Base-by-base conservation (phyloP, 2,113 vertebrate genomes). In the Istiophorus platypterus region DNA sequence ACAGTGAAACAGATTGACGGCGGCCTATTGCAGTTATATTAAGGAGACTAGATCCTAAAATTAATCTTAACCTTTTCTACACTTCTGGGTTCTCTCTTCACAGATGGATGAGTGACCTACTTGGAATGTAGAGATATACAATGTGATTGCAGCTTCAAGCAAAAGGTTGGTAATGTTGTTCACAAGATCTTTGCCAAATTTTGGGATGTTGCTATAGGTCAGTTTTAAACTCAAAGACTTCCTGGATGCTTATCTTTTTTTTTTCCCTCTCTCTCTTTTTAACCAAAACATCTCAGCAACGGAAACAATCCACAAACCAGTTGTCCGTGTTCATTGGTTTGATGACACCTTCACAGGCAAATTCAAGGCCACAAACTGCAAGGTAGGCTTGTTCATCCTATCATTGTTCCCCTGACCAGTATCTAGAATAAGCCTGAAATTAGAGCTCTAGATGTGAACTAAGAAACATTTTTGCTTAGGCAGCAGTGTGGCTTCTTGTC, bases 341-440 rank as follows among this genome's bases (percentile, higher is more conserved):
- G 56, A 80, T 80, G 63, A 67, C 67, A 75, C 22, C 59, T 9
- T 69, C 20, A 20, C 67, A 45, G 56, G 72, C 7, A 67, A 20
- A 49, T 45, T 67, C 34, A 78, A 51, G 59, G 14, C 34, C 51
- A 45, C 20, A 65, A 8, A 71, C 45, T 65, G 26, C 51, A 73
- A 72, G 64, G 49, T 57, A 62, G n/a, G 37, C 18, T 5, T 61
- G 18, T 65, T 39, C 8, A 57, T 41, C 56, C 29, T 41, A 18
- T 70, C 41, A 68, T 76, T 71, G 6, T 24, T 64, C 4, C 12
- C 47, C 41, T 72, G 34, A 56, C 42, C 34, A 54, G 27, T 47
- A 12, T 45, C 26, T 51, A 37, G 51, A 72, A 17, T 67, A 42
- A 76, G 57, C 62, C 62, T 68, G 22, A 76, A 80, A 76, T 68